A percentile compares a stretch with the other conserved stretches of the same genome.
phyloP scores from a whole-genome alignment of 2,797 vertebrate species.

The Muscicapa striata region DNA sequence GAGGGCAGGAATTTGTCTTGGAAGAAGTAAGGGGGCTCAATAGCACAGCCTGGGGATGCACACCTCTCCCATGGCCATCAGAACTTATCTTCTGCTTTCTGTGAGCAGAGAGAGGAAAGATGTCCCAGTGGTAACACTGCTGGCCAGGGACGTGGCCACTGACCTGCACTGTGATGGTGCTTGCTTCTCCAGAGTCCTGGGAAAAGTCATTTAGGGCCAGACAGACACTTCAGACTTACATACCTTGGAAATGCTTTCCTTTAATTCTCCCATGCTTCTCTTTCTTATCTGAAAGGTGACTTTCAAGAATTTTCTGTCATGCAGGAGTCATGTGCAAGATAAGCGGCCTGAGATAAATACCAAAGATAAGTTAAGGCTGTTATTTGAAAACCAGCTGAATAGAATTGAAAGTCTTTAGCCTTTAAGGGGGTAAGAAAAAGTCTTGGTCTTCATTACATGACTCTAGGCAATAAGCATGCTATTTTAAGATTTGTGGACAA shows the following conservation, averaged over 20 bases:
- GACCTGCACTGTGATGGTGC: not conserved
- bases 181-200: not conserved
- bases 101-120: not conserved
- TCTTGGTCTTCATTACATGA: not conserved
- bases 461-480: not conserved
- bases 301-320: slow-evolving; percentile 10
- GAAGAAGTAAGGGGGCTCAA: not conserved
- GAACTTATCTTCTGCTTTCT: not conserved
- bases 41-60: not conserved
- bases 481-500: not conserved
- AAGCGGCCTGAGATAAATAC: not conserved
- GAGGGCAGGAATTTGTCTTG: not conserved
- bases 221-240: not conserved
- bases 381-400: not conserved
- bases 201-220: not conserved
- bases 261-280: not conserved
- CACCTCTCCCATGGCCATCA: not conserved
- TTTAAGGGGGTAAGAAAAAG: not conserved
- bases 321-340: not conserved
- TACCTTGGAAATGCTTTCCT: not conserved
- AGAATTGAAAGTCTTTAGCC: not conserved
- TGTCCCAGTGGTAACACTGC: fast-evolving
- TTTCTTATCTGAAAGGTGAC: not conserved
- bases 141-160: fast-evolving
- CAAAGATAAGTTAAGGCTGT: not conserved